Base-by-base conservation (phyloP, 2,888 invertebrate species). In the Nowickia ferox region DNA sequence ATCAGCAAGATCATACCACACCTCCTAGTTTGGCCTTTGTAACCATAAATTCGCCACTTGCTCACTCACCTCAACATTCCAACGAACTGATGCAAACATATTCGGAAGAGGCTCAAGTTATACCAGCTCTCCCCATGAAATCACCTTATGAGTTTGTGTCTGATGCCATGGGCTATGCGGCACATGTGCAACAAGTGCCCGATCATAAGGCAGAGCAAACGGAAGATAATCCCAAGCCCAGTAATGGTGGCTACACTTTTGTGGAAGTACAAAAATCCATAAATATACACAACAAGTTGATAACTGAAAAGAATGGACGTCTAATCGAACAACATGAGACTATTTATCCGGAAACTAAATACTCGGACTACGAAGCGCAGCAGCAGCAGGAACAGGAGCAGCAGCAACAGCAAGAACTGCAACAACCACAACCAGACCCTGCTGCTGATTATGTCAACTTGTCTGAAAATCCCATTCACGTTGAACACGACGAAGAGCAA, bases 241-340 rank as follows among this genome's bases (percentile, higher is more conserved):
- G 75, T 90, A 95, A 90, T 22, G 89, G 81, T 6, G 87, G 91
- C 3, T 94, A 93, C 88, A 95, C 95, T 0, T 91, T 93, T 48
- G 95, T 96, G 1, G 95, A 96, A 92, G 92, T 96, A 5, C 95
- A 96, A 88, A 93, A 95, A 90, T 95, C 95, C 0, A 92, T 95
- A 19, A 90, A 93, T 89, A 89, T 93, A 15, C 91, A 92, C 85
- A 93, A 93, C 84, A 91, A 92, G 69, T 90, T 93, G 17, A 91
- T 93, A 11, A 92, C 93, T 2, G 93, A 91, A 81, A 90, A 90
- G 61, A 90, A 92, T 61, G 92, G 92, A 0, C 90, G 88, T 1
- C 68, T 91, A 48, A 88, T 92, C 8, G 92, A 92, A 85, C 91
- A 92, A 76, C 92, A 92, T 75, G 92, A 93, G 84, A 92, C 91